A percentile compares a stretch with the other conserved stretches of the same genome.
phyloP scores from a whole-genome alignment of 1,140 invertebrate genomes.

The Zophobas morio region DNA sequence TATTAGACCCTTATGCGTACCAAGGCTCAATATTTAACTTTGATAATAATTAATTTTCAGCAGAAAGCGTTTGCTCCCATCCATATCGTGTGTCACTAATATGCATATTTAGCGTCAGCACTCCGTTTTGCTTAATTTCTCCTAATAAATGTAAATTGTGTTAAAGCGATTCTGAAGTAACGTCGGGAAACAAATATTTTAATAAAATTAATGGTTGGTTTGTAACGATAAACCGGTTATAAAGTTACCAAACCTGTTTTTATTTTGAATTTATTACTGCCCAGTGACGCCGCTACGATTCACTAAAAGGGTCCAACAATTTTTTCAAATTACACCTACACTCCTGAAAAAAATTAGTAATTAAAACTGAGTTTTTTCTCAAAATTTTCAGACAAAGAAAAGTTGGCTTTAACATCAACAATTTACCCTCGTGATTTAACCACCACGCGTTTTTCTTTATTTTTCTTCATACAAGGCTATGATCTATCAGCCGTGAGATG shows the following conservation, averaged over 20 bases:
- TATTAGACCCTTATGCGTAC: background rate
- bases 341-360: too few relatives aligned
- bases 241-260: background rate
- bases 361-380: too few relatives aligned
- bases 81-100: slow-evolving; percentile 16
- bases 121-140: slow-evolving; percentile 11
- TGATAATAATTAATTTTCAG: slow-evolving; percentile 17
- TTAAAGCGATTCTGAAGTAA: background rate
- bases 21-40: slow-evolving; percentile 14
- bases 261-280: background rate
- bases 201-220: background rate
- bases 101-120: slow-evolving; percentile 13
- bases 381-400: too few relatives aligned
- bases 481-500: too few relatives aligned
- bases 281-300: too few relatives aligned
- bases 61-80: slow-evolving; percentile 5
- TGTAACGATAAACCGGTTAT: slow-evolving; percentile 8
- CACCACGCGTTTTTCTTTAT: too few relatives aligned
- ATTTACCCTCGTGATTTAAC: too few relatives aligned
- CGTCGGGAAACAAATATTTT: slow-evolving; percentile 2
- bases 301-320: too few relatives aligned
- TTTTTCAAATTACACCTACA: too few relatives aligned
- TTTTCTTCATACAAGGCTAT: too few relatives aligned
- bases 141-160: slow-evolving; percentile 2
- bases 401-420: too few relatives aligned